Conservation (phyloP, 1,140 invertebrate genomes). For the Drosophila lini region DNA sequence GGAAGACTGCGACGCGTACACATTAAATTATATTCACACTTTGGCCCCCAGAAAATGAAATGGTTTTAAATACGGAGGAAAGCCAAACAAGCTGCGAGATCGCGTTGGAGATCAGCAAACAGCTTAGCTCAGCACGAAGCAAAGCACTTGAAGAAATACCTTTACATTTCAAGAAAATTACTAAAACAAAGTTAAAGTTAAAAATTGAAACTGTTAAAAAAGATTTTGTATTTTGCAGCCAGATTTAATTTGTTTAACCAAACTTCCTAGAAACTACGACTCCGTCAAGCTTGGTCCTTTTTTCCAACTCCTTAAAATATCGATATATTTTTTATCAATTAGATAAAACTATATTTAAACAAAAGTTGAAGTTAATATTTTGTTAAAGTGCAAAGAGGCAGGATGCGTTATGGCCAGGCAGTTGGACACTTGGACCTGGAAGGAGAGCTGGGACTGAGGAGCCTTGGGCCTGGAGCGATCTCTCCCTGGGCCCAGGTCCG, state of each 20-base stretch:
- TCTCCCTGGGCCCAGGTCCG: conserved; percentile 5
- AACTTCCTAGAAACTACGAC: too few species aligned
- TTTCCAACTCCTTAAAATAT: too few species aligned
- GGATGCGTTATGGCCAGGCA: conserved; percentile 59
- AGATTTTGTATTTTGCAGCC: too few species aligned
- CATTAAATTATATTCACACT: conserved; percentile 85
- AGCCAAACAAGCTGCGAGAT: conserved; percentile 67
- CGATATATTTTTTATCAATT: not conserved
- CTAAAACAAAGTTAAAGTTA: too few species aligned
- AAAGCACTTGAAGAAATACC: conserved; percentile 10
- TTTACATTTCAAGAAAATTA: too few species aligned
- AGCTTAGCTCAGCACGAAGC: conserved; percentile 41
- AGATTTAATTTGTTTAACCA: too few species aligned
- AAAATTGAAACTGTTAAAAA: too few species aligned
- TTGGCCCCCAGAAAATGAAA: conserved; percentile 81
- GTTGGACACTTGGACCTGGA: conserved; percentile 44
- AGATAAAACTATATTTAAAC: not conserved
- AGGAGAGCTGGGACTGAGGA: conserved; percentile 15
- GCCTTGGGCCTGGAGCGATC: conserved; percentile 35
- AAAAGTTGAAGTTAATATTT: not conserved
- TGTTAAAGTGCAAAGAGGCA: conserved; percentile 35
- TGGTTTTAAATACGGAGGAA: conserved; percentile 71
- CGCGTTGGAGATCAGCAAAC: conserved; percentile 61
- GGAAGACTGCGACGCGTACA: conserved; percentile 30
- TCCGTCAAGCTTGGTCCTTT: too few species aligned